phyloP scores from a whole-genome alignment of 2,888 invertebrate species.

The Sarcophaga subvicina region DNA sequence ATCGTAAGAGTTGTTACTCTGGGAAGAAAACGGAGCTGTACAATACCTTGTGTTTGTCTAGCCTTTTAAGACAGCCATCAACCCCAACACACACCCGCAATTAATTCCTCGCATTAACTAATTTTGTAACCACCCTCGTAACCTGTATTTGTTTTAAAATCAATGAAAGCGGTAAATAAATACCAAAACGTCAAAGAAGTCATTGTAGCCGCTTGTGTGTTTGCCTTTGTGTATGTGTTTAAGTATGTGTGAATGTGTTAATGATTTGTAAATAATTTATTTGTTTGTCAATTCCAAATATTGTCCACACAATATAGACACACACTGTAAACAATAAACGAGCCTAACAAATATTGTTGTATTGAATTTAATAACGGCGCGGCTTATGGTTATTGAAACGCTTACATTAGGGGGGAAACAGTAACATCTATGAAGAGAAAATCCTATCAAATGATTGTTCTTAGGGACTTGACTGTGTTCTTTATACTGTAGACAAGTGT shows the following conservation, averaged over 20 bases:
- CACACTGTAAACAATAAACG: not conserved
- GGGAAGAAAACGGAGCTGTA: no score
- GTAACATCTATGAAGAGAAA: no score
- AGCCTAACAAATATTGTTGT: not conserved
- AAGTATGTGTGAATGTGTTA: not conserved
- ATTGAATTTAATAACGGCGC: not conserved
- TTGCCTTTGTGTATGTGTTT: not conserved
- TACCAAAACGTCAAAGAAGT: not conserved
- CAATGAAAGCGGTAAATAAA: not conserved
- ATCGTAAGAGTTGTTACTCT: no score
- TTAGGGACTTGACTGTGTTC: no score
- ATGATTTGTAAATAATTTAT: not conserved
- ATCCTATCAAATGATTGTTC: no score
- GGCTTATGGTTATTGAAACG: not conserved
- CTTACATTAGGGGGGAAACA: no score
- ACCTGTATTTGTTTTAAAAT: not conserved
- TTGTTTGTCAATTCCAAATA: not conserved
- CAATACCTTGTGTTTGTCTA: no score
- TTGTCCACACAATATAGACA: not conserved
- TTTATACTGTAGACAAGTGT: no score
- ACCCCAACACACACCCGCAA: no score
- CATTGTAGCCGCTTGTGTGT: not conserved
- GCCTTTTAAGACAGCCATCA: no score
- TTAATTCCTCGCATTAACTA: no score
- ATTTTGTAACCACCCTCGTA: no score